A percentile compares a stretch with the other conserved stretches of the same genome.
phyloP scores from a whole-genome alignment of 1,140 invertebrate species.

The Popillia japonica region DNA sequence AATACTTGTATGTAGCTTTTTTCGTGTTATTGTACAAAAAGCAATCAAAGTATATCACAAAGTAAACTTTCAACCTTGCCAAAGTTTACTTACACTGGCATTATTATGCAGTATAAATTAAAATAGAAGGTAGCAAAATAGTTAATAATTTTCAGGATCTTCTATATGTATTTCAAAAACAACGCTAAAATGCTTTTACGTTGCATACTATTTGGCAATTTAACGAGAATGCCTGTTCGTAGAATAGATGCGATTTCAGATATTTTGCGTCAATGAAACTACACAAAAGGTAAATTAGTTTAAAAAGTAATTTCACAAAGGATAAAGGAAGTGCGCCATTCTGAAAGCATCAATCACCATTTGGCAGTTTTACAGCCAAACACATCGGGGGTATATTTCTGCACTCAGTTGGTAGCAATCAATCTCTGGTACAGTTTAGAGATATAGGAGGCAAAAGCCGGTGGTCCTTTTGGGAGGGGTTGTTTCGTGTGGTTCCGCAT shows the following conservation, averaged over 20 bases:
- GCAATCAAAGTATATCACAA: too few relatives aligned
- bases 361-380: conserved; percentile 40
- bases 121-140: too few relatives aligned
- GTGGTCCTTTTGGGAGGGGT: conserved; percentile 24
- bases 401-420: conserved; percentile 38
- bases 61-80: too few relatives aligned
- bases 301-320: conserved; percentile 40
- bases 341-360: conserved; percentile 42
- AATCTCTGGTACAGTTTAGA: conserved; percentile 40
- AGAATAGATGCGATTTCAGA: not conserved
- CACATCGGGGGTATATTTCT: conserved; percentile 29
- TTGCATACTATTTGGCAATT: not conserved
- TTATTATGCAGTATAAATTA: too few relatives aligned
- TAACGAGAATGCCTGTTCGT: not conserved
- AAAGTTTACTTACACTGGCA: too few relatives aligned
- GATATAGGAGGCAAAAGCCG: conserved; percentile 19
- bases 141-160: too few relatives aligned
- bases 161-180: too few relatives aligned
- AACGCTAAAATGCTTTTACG: not conserved
- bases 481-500: conserved; percentile 39
- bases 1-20: too few relatives aligned
- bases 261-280: conserved; percentile 26
- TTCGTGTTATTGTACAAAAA: too few relatives aligned
- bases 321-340: conserved; percentile 35
- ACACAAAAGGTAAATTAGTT: conserved; percentile 38